These are phyloP conservation scores for Polymixis lichenea DNA, from an alignment of 2,888 invertebrate species.

Conservation along the genomic window DNA sequence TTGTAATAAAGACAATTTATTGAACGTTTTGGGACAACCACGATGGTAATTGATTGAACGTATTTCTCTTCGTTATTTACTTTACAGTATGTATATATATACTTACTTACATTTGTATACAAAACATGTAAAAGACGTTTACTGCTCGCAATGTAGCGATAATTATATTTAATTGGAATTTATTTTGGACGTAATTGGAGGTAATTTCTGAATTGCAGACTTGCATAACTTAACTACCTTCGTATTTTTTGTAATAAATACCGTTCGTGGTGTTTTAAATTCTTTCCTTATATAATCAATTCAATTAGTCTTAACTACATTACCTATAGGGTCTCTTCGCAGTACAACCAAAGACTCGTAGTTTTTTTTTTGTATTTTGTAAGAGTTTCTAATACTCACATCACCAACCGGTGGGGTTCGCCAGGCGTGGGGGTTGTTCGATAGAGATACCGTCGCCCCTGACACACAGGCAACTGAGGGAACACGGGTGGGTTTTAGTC, in stretches of 20 bases:
- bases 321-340: not conserved
- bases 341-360: too few species aligned
- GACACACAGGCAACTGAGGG: too few species aligned
- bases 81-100: not conserved
- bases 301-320: not conserved
- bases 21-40: not conserved
- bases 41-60: not conserved
- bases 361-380: not conserved
- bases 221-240: conserved; percentile 12
- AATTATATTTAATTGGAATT: conserved; percentile 49
- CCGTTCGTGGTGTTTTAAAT: not conserved
- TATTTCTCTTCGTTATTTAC: not conserved
- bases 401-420: too few species aligned
- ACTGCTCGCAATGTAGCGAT: conserved; percentile 8
- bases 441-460: too few species aligned
- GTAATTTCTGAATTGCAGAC: conserved; percentile 35
- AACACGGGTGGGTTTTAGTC: too few species aligned
- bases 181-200: conserved; percentile 40
- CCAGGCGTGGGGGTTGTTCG: too few species aligned
- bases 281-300: not conserved
- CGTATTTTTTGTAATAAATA: conserved; percentile 4
- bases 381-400: not conserved
- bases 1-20: conserved; percentile 28
- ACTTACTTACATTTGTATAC: not conserved
- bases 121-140: not conserved